A percentile compares a stretch with the other conserved stretches of the same genome.
phyloP scores from a whole-genome alignment of 2,888 invertebrate species.

The Tricholauxania praeusta region DNA sequence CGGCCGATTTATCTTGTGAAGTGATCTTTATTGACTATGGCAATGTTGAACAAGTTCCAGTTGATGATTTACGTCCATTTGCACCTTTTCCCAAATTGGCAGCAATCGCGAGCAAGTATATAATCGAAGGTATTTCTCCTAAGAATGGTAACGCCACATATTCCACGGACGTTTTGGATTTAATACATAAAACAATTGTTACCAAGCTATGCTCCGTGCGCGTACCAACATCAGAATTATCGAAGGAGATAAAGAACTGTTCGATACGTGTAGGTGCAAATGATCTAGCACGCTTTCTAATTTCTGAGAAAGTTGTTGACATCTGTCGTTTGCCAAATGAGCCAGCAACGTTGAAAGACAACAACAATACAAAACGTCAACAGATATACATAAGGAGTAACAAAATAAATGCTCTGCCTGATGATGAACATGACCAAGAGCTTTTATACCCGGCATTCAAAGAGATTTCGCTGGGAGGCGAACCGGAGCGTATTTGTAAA shows the following conservation, averaged over 20 bases:
- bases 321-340: neutral
- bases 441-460: neutral
- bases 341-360: neutral
- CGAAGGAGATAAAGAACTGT: constrained; percentile 54
- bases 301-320: constrained; percentile 42
- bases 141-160: constrained; percentile 65
- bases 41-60: constrained; percentile 76
- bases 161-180: constrained; percentile 72
- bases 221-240: constrained; percentile 55
- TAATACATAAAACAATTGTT: constrained; percentile 73
- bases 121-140: constrained; percentile 71
- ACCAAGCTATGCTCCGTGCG: constrained; percentile 72
- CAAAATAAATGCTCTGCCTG: too few relatives aligned
- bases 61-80: constrained; percentile 73
- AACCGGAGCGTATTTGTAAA: neutral
- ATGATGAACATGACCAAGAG: neutral
- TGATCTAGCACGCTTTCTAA: constrained; percentile 55
- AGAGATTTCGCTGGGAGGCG: neutral
- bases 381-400: neutral
- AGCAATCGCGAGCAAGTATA: constrained; percentile 74
- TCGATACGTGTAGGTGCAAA: constrained; percentile 52
- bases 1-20: constrained; percentile 61
- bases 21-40: constrained; percentile 88
- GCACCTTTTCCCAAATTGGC: constrained; percentile 76
- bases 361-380: neutral